A percentile compares a stretch with the other conserved stretches of the same genome.
These are phyloP conservation scores for Myotis myotis DNA, from an alignment of 2,797 vertebrate genomes.

Conservation along the genomic window DNA sequence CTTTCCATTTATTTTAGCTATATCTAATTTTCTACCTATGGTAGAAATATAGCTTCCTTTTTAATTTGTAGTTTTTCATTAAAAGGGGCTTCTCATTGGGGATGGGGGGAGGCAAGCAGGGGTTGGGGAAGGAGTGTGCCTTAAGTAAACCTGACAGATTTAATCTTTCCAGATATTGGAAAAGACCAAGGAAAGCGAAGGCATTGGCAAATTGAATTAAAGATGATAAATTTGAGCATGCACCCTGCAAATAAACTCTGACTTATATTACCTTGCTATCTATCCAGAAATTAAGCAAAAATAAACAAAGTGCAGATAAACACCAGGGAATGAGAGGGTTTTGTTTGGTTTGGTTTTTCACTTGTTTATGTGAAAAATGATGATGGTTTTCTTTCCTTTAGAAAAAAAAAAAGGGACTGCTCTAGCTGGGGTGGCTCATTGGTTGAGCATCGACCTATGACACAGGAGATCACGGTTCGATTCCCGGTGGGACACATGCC, in stretches of 20 bases:
- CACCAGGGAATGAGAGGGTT: background rate
- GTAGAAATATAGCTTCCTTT: background rate
- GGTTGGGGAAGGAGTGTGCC: background rate
- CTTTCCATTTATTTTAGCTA: background rate
- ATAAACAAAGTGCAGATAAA: background rate
- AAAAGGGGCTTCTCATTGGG: background rate
- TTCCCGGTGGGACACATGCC: too few relatives aligned
- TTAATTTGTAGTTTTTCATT: background rate
- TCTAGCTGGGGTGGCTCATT: too few relatives aligned
- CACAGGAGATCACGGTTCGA: too few relatives aligned
- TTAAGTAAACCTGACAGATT: background rate
- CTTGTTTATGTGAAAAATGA: background rate
- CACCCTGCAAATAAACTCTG: background rate
- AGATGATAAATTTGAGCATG: background rate
- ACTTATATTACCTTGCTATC: background rate
- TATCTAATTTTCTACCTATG: slow-evolving; percentile 29
- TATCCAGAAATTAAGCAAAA: background rate
- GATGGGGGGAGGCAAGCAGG: background rate
- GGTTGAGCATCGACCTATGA: too few relatives aligned
- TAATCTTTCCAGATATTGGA: background rate
- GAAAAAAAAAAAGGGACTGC: background rate
- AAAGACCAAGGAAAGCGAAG: background rate
- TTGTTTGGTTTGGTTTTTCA: background rate
- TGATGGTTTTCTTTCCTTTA: background rate
- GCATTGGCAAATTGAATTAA: background rate